phyloP scores from a whole-genome alignment of 2,797 vertebrate species.

The Chiroxiphia lanceolata region DNA sequence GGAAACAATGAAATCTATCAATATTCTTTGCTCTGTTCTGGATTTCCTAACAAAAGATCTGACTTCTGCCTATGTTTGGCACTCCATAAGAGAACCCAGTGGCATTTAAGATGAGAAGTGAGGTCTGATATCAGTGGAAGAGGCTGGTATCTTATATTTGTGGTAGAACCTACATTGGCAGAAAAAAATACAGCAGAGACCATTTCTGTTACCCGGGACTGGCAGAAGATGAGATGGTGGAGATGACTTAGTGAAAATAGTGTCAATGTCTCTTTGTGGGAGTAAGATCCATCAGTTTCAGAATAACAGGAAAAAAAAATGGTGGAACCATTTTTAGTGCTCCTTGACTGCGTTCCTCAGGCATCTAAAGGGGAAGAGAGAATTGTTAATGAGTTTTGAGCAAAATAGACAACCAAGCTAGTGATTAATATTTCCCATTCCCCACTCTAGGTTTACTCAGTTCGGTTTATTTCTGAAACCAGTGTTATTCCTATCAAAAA shows the following conservation, averaged over 20 bases:
- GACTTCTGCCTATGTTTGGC: not conserved
- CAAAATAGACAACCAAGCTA: not conserved
- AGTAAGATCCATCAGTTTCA: not conserved
- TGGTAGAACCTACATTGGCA: not conserved
- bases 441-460: not conserved
- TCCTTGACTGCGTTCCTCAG: not conserved
- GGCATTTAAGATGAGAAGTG: not conserved
- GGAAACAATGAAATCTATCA: not conserved
- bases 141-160: not conserved
- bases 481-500: not conserved
- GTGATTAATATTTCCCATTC: not conserved
- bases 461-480: not conserved
- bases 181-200: not conserved
- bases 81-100: not conserved
- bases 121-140: not conserved
- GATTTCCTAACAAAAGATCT: not conserved
- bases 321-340: not conserved
- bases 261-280: not conserved
- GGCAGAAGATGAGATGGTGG: not conserved
- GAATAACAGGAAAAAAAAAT: not conserved
- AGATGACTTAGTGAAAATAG: not conserved
- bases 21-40: not conserved
- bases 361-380: not conserved
- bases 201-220: not conserved
- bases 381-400: not conserved